Percentiles rank a stretch among this genome's conserved stretches.
Evolutionary conservation across 2,888 invertebrate species (phyloP).

Genomic region (Seira ritae): DNA sequence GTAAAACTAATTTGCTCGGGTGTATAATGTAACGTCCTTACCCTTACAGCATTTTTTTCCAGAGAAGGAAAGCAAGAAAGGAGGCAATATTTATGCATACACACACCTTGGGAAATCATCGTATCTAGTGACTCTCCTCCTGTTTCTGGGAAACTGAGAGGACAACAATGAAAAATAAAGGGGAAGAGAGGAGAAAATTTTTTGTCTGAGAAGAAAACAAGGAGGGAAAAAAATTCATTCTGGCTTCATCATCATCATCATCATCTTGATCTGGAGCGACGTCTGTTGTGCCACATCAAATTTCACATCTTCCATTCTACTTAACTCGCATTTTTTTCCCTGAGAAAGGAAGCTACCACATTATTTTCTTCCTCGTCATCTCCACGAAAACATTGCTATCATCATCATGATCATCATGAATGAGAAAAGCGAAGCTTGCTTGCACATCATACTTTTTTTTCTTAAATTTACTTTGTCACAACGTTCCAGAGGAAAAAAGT

Average conservation of each 20-base stretch:
- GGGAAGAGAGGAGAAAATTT: not conserved
- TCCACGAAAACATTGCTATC: not conserved
- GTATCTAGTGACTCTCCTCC: slow-evolving; percentile 26
- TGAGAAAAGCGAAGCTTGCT: too few species aligned
- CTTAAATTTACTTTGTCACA: not conserved
- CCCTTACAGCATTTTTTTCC: not conserved
- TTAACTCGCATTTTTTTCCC: not conserved
- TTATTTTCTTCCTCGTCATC: slow-evolving; percentile 11
- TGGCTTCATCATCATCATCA: slow-evolving; percentile 17
- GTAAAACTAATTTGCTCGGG: slow-evolving; percentile 4
- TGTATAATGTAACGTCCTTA: not conserved
- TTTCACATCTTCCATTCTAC: slow-evolving; percentile 29
- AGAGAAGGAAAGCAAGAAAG: too few species aligned
- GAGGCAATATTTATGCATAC: slow-evolving; percentile 28
- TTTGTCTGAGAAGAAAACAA: not conserved
- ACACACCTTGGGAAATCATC: slow-evolving; percentile 62
- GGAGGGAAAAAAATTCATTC: slow-evolving; percentile 37
- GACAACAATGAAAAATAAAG: slow-evolving; percentile 25
- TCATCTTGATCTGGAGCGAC: slow-evolving; percentile 29
- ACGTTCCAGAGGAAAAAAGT: not conserved
- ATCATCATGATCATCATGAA: not conserved
- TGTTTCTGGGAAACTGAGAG: not conserved
- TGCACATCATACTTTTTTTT: not conserved
- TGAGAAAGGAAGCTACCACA: not conserved
- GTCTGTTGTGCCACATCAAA: slow-evolving; percentile 9